Percentiles rank a stretch among this genome's conserved stretches.
phyloP scores from a whole-genome alignment of 2,888 invertebrate species.

The Aplocera efformata region DNA sequence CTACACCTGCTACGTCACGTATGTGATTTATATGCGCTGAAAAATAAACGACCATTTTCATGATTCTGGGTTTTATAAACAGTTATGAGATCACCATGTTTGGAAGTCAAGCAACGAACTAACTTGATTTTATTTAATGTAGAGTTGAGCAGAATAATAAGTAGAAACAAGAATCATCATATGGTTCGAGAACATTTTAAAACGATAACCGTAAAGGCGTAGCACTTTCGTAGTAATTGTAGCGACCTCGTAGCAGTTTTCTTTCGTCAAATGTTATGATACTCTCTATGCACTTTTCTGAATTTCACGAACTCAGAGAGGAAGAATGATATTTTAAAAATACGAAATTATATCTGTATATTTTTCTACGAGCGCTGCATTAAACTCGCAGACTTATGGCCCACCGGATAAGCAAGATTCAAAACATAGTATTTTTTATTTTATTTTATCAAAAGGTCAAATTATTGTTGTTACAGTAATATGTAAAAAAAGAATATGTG shows the following conservation, averaged over 20 bases:
- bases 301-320: constrained; percentile 7
- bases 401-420: background rate
- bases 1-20: constrained; percentile 90
- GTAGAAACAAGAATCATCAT: background rate
- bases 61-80: too few species aligned
- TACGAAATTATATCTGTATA: constrained; percentile 4
- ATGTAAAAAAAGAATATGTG: too few species aligned
- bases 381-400: constrained; percentile 2
- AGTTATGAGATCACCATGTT: too few species aligned
- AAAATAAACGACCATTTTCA: constrained; percentile 41
- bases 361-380: constrained; percentile 29
- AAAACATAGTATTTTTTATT: too few species aligned
- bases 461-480: too few species aligned
- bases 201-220: constrained; percentile 6
- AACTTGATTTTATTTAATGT: too few species aligned
- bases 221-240: constrained; percentile 17
- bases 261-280: constrained; percentile 9
- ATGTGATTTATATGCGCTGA: constrained; percentile 95
- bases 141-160: too few species aligned
- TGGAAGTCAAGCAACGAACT: too few species aligned
- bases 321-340: constrained; percentile 14
- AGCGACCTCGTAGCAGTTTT: constrained; percentile 12
- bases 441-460: too few species aligned
- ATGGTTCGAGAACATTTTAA: background rate
- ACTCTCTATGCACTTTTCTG: constrained; percentile 12